Evolutionary conservation across 2,797 vertebrate genomes (phyloP).

Genomic region (Oophaga sylvatica): DNA sequence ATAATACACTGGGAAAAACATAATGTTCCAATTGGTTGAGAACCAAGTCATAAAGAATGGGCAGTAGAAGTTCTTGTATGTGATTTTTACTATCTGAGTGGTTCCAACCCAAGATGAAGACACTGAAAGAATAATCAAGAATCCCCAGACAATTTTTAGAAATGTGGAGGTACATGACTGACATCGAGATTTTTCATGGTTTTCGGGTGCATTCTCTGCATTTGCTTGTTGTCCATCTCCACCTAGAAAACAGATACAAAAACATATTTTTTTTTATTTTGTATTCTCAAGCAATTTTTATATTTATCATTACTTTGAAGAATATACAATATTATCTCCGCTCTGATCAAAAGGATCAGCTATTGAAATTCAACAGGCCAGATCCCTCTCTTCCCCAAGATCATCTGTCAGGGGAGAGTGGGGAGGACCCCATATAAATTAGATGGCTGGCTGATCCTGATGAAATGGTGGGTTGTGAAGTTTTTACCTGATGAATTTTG

Average conservation of each 20-base stretch:
- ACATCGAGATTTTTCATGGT: conserved; percentile 80
- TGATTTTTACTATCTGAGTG: conserved; percentile 96
- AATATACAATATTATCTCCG: neutral
- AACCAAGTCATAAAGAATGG: conserved; percentile 99
- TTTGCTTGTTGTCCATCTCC: conserved; percentile 88
- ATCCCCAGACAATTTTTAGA: conserved; percentile 91
- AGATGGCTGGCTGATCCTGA: no score
- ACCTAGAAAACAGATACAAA: conserved; percentile 72
- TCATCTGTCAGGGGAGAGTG: no score
- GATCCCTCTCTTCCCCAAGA: no score
- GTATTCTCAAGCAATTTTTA: neutral
- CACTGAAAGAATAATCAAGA: conserved; percentile 91
- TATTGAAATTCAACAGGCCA: no score
- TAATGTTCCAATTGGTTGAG: conserved; percentile 99
- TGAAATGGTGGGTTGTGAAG: no score
- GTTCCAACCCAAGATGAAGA: conserved; percentile 98
- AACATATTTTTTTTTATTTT: neutral
- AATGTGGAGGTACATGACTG: conserved; percentile 80
- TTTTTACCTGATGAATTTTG: no score
- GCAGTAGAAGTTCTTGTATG: conserved; percentile 97
- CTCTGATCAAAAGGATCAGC: no score
- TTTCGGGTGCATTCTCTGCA: conserved; percentile 84
- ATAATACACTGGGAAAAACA: conserved; percentile 98
- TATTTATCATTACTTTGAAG: neutral
- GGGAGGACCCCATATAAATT: no score